phyloP scores from a whole-genome alignment of 2,888 invertebrate species.

The Melinaea menophilus region DNA sequence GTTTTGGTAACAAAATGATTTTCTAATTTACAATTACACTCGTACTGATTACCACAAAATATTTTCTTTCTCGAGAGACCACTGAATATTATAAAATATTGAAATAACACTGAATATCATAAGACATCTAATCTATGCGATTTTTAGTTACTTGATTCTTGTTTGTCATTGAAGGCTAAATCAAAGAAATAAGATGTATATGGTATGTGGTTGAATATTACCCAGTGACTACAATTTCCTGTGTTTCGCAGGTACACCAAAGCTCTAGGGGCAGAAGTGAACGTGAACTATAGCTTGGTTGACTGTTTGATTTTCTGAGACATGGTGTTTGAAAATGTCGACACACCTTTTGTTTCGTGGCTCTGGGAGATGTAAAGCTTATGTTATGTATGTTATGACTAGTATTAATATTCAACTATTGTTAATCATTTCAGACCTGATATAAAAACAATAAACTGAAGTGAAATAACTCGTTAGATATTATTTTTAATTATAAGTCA shows the following conservation, averaged over 20 bases:
- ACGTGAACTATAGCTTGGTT: conserved; percentile 28
- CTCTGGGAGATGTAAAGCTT: conserved; percentile 20
- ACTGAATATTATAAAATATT: too few relatives aligned
- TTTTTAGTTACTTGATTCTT: background rate
- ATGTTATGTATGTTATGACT: background rate
- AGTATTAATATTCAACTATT: too few relatives aligned
- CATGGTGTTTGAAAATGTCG: conserved; percentile 25
- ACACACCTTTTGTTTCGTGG: conserved; percentile 21
- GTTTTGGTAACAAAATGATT: too few relatives aligned
- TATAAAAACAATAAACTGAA: too few relatives aligned
- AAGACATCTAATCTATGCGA: background rate
- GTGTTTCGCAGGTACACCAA: background rate
- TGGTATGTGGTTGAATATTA: background rate
- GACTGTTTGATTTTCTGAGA: conserved; percentile 21
- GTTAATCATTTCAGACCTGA: too few relatives aligned
- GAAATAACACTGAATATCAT: background rate
- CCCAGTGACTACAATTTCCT: background rate
- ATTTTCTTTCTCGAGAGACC: too few relatives aligned
- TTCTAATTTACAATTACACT: too few relatives aligned
- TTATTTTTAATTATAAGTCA: too few relatives aligned
- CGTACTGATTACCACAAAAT: too few relatives aligned
- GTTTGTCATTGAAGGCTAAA: background rate
- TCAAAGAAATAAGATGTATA: too few relatives aligned
- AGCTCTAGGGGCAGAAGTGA: conserved; percentile 5
- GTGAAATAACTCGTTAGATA: too few relatives aligned